Evolutionary conservation across 2,113 vertebrate genomes (phyloP).

Genomic region (Climacteris rufus): DNA sequence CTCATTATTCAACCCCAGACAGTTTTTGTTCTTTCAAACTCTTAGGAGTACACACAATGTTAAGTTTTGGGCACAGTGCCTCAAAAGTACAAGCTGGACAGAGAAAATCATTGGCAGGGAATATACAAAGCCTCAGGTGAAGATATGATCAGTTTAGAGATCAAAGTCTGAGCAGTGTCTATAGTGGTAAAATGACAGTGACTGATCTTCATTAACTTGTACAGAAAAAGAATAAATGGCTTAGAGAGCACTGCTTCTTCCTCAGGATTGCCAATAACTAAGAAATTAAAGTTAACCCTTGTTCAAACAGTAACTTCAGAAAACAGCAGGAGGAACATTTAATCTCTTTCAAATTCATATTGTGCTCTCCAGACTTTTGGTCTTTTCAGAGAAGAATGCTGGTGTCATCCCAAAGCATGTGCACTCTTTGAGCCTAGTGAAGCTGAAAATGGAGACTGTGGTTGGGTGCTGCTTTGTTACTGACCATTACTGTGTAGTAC

Average conservation of each 20-base stretch:
- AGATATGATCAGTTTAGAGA: background rate
- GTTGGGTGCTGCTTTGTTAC: background rate
- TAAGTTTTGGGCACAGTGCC: background rate
- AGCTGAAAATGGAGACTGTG: background rate
- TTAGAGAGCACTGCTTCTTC: background rate
- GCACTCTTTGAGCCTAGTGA: background rate
- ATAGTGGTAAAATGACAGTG: background rate
- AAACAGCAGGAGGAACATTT: background rate
- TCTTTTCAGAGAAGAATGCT: background rate
- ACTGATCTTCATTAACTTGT: background rate
- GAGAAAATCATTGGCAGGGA: background rate
- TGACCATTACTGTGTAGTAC: background rate
- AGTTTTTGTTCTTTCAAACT: background rate
- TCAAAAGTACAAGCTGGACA: background rate
- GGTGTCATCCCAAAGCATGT: background rate
- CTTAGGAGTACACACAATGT: background rate
- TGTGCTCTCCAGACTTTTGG: background rate
- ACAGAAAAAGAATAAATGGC: background rate
- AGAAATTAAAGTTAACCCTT: background rate
- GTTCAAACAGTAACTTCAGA: background rate
- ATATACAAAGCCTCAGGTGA: background rate
- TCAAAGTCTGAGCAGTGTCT: background rate
- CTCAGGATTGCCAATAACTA: background rate
- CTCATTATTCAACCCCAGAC: background rate
- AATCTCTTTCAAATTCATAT: background rate